phyloP scores from a whole-genome alignment of 2,888 invertebrate genomes.

The Mythimna lalbum region DNA sequence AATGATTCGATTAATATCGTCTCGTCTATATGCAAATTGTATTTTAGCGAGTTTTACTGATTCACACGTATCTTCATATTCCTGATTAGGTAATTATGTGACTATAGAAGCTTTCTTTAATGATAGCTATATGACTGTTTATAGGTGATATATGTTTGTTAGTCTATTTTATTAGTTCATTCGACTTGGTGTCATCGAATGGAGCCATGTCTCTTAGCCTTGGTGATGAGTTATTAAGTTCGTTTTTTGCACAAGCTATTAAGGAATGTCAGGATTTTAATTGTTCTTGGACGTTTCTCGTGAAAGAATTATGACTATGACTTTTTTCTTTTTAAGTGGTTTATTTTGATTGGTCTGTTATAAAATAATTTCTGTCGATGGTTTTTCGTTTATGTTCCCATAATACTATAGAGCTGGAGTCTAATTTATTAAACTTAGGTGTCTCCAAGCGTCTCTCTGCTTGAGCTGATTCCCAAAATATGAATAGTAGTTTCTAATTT shows the following conservation, averaged over 20 bases:
- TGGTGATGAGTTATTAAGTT: conserved; percentile 30
- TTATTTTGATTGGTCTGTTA: background rate
- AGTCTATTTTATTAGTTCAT: conserved; percentile 58
- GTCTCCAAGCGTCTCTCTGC: background rate
- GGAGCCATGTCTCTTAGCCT: conserved; percentile 46
- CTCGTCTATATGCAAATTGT: conserved; percentile 56
- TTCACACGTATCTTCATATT: conserved; percentile 49
- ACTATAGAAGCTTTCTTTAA: conserved; percentile 43
- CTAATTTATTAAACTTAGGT: no score
- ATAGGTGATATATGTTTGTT: conserved; percentile 61
- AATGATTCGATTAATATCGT: conserved; percentile 47
- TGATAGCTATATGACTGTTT: conserved; percentile 56
- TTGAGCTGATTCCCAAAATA: no score
- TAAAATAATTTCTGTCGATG: background rate
- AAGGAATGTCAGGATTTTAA: conserved; percentile 20
- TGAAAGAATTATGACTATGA: background rate
- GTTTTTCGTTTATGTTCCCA: background rate
- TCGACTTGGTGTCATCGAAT: conserved; percentile 36
- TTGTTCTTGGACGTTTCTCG: conserved; percentile 19
- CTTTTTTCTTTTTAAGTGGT: background rate
- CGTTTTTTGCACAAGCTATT: conserved; percentile 28
- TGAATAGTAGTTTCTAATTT: background rate
- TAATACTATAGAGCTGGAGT: no score
- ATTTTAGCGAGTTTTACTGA: conserved; percentile 46
- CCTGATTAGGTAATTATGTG: conserved; percentile 39